Base-by-base conservation (phyloP, 2,113 vertebrate genomes). In the Sturnus vulgaris region DNA sequence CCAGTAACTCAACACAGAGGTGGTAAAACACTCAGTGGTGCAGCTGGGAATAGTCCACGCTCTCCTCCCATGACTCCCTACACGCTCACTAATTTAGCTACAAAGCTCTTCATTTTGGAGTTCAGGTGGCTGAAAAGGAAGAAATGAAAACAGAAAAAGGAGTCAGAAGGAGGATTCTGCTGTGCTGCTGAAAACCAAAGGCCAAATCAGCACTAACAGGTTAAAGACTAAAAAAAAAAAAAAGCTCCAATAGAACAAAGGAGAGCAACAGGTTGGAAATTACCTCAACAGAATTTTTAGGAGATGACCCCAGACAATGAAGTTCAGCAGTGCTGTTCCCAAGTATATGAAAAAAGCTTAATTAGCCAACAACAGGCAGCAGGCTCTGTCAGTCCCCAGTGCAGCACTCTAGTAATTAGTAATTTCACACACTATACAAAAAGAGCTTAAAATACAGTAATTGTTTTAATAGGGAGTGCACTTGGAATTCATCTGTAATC, bases 371-470 rank as follows among this genome's bases (percentile, higher is more conserved):
- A 93, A 37, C 9, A 83, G 88, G 61, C 91, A 88, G 31, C 20
- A 84, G 71, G 30, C 70, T 66, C 79, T 64, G 37, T 50, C 69
- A 92, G 71, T 64, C 85, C 91, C 86, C 69, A 70, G 56, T n/a
- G 59, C 16, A 53, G 44, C 86, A 44, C 28, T 57, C 71, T 90
- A 91, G 90, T 88, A 87, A 96, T 93, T 49, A 95, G 88, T 91
- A 95, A 94, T 90, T 93, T 81, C 93, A 88, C 68, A 90, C 44
- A 20, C 57, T 57, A 23, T 16, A 70, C 44, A 64, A 78, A 66
- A 77, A 83, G 28, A 93, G 64, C 79, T 93, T 93, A 88, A 94
- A 94, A 92, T 64, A 90, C 60, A 72, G 86, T 72, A 76, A 92
- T 61, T 91, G 91, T 93, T 94, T 88, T 73, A 95, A 92, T 77